Conservation (phyloP, 2,888 invertebrate genomes). For the Aricia artaxerxes region DNA sequence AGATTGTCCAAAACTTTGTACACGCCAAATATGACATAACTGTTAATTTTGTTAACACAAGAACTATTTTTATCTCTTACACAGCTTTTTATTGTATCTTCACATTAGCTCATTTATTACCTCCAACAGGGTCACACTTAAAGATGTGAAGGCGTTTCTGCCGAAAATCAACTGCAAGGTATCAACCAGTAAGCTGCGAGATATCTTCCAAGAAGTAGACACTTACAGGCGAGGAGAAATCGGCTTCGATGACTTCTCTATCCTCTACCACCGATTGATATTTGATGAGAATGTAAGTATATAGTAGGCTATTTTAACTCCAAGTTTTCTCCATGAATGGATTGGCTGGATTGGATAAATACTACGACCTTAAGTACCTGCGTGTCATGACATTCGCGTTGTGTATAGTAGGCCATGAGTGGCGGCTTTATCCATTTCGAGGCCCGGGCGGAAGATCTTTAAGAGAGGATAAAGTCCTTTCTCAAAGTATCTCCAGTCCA, state of each 20-base stretch:
- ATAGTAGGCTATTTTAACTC: not conserved
- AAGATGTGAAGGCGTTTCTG: slow-evolving; percentile 94
- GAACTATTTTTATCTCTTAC: no score
- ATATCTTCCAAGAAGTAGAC: slow-evolving; percentile 93
- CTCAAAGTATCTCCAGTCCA: no score
- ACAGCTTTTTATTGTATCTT: not conserved
- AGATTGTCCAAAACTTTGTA: no score
- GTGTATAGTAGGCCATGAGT: no score
- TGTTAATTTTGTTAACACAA: no score
- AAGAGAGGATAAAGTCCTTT: no score
- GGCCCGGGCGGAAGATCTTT: no score
- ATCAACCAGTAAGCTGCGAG: slow-evolving; percentile 90
- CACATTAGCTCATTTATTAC: not conserved
- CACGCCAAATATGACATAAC: no score
- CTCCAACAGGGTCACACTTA: slow-evolving; percentile 85
- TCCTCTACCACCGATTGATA: slow-evolving; percentile 91
- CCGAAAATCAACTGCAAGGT: slow-evolving; percentile 95
- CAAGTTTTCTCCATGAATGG: not conserved
- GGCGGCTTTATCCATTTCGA: no score
- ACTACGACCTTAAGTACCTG: no score
- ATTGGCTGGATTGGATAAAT: not conserved
- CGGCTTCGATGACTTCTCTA: slow-evolving; percentile 93
- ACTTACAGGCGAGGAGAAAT: slow-evolving; percentile 88
- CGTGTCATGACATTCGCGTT: no score
- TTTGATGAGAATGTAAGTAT: slow-evolving; percentile 87